phyloP scores from a whole-genome alignment of 2,113 vertebrate genomes.

The Oplegnathus fasciatus region DNA sequence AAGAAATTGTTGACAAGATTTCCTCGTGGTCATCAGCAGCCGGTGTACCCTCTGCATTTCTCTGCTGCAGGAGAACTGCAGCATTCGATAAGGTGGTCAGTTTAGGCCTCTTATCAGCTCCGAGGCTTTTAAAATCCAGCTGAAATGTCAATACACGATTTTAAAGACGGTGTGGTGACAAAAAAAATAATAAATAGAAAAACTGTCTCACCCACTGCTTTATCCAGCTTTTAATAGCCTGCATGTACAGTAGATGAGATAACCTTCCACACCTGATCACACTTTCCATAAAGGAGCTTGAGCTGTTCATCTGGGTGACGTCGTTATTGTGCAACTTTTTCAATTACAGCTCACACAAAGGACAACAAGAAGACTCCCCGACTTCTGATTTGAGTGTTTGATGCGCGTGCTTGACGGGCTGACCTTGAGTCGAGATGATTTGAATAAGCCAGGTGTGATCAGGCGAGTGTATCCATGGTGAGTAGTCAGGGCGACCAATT shows the following conservation, averaged over 20 bases:
- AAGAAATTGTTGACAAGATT: slow-evolving; percentile 23
- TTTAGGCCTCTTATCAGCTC: slow-evolving; percentile 62
- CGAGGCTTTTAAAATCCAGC: slow-evolving; percentile 54
- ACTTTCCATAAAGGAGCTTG: slow-evolving; percentile 12
- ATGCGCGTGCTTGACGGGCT: neutral
- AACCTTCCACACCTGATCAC: slow-evolving; percentile 55
- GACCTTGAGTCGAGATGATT: slow-evolving; percentile 46
- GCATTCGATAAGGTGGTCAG: slow-evolving; percentile 55
- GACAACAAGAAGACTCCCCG: neutral
- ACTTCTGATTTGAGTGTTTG: slow-evolving; percentile 1
- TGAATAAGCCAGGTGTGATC: slow-evolving; percentile 62
- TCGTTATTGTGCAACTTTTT: slow-evolving; percentile 14
- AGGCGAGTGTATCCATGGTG: slow-evolving; percentile 56
- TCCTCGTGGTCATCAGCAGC: neutral
- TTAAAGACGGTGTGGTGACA: slow-evolving; percentile 21
- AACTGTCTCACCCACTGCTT: slow-evolving; percentile 20
- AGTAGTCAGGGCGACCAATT: slow-evolving; percentile 59
- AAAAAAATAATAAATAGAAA: neutral
- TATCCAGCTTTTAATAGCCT: slow-evolving; percentile 52
- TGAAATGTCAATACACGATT: slow-evolving; percentile 60
- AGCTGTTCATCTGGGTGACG: neutral
- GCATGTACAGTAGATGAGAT: slow-evolving; percentile 55
- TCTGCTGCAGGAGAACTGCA: slow-evolving; percentile 3
- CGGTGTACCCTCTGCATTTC: slow-evolving; percentile 12
- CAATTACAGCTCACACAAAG: neutral